phyloP scores from a whole-genome alignment of 2,797 vertebrate species.

The Garrulus glandarius region DNA sequence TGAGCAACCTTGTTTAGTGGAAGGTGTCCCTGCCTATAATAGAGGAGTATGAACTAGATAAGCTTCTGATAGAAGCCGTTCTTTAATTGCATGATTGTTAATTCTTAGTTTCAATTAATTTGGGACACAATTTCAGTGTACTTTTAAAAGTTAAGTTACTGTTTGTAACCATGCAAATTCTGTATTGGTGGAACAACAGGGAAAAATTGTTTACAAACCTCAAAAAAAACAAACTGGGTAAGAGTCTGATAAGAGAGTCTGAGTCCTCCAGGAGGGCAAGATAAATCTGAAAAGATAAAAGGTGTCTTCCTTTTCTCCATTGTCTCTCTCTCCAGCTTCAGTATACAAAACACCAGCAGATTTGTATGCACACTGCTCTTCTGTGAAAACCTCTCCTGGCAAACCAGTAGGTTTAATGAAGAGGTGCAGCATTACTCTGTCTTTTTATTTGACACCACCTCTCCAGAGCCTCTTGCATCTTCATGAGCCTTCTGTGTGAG shows the following conservation, averaged over 20 bases:
- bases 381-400: background rate
- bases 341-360: background rate
- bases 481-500: background rate
- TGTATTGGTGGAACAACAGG: background rate
- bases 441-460: rapidly evolving
- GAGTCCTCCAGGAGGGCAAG: background rate
- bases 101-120: background rate
- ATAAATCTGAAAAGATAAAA: background rate
- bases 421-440: background rate
- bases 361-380: rapidly evolving
- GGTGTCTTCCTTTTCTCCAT: background rate
- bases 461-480: background rate
- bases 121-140: background rate
- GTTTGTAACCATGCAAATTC: background rate
- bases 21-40: background rate
- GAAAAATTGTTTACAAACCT: background rate
- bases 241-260: background rate
- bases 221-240: background rate
- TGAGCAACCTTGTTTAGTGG: background rate
- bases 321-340: background rate
- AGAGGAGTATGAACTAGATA: background rate
- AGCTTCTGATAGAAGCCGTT: background rate
- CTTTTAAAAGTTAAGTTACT: background rate
- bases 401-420: background rate
- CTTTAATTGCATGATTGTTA: background rate